These are phyloP conservation scores for Macrobrachium rosenbergii DNA, from an alignment of 1,140 invertebrate species.

Conservation along the genomic window DNA sequence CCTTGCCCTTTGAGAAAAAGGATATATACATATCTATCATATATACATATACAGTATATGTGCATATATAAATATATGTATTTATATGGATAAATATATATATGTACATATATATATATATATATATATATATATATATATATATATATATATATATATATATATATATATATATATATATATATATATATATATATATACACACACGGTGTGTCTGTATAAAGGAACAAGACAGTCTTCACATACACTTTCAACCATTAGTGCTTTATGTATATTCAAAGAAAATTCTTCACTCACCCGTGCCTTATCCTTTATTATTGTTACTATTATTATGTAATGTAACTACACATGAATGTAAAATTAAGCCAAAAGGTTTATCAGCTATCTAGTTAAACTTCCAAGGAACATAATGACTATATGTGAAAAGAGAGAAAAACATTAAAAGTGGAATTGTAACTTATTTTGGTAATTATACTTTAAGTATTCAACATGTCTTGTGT, in stretches of 20 bases:
- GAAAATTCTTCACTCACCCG: too few relatives aligned
- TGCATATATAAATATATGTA: slow-evolving; percentile 1
- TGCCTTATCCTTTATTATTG: too few relatives aligned
- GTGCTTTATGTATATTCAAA: too few relatives aligned
- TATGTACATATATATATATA: slow-evolving; percentile 1
- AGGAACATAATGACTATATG: background rate
- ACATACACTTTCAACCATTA: background rate
- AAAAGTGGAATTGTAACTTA: too few relatives aligned
- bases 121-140: background rate
- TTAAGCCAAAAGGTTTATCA: too few relatives aligned
- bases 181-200: slow-evolving; percentile 7
- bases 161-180: slow-evolving; percentile 13
- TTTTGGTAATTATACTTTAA: too few relatives aligned
- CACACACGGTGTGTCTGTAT: background rate
- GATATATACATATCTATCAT: background rate
- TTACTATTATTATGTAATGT: too few relatives aligned
- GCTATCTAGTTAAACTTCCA: too few relatives aligned
- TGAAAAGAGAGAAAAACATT: background rate
- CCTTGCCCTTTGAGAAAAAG: too few relatives aligned
- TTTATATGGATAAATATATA: slow-evolving; percentile 1
- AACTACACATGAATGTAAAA: too few relatives aligned
- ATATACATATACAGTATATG: background rate
- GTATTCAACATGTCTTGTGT: too few relatives aligned
- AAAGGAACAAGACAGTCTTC: background rate
- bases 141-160: background rate